A percentile compares a stretch with the other conserved stretches of the same genome.
phyloP scores from a whole-genome alignment of 2,888 invertebrate genomes.

The Candidula unifasciata region DNA sequence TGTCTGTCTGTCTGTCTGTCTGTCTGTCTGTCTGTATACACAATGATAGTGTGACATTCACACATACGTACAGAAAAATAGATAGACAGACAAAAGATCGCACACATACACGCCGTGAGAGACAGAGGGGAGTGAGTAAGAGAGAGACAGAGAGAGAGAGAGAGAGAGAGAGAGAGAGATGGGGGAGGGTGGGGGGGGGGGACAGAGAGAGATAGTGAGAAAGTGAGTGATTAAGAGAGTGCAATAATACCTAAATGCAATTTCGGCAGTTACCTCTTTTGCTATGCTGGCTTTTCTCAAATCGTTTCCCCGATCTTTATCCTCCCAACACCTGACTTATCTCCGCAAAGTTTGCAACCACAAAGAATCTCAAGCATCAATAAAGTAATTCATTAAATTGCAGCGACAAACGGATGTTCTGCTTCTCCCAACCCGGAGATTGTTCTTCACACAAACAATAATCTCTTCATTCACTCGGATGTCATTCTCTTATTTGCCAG shows the following conservation, averaged over 20 bases:
- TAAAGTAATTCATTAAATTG: slow-evolving; percentile 39
- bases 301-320: too few relatives aligned
- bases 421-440: slow-evolving; percentile 29
- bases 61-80: too few relatives aligned
- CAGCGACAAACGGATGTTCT: slow-evolving; percentile 17
- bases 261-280: too few relatives aligned
- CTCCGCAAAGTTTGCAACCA: not conserved
- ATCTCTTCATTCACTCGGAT: slow-evolving; percentile 19
- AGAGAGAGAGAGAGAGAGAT: not conserved
- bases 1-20: slow-evolving; percentile 5
- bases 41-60: not conserved
- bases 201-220: not conserved
- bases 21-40: not conserved
- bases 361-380: slow-evolving; percentile 22
- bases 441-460: slow-evolving; percentile 17
- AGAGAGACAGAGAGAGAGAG: not conserved
- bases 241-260: too few relatives aligned
- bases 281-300: too few relatives aligned
- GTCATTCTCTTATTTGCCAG: slow-evolving; percentile 7
- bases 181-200: not conserved
- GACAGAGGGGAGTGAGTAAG: not conserved
- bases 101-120: too few relatives aligned
- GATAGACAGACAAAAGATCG: too few relatives aligned
- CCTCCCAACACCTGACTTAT: too few relatives aligned
- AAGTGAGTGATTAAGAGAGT: not conserved